Base-by-base conservation (phyloP, 1,140 invertebrate species). In the Arctopsyche grandis region DNA sequence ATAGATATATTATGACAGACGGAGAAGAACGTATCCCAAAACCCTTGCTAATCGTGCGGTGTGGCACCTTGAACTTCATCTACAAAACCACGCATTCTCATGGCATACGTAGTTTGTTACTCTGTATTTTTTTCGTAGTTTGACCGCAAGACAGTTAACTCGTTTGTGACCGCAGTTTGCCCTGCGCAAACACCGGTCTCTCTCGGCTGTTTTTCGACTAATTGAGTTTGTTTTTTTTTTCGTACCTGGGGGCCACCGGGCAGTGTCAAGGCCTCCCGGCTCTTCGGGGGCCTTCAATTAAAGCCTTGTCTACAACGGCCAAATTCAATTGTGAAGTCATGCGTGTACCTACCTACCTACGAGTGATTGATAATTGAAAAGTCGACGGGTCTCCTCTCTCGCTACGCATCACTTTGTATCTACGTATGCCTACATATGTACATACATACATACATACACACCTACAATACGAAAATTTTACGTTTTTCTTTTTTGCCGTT, bases 311-410 rank as follows among this genome's bases (percentile, higher is more conserved):
- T 52, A 52, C 48, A 52, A 70, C 69, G 69, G 69, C 38, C 58
- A 75, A 81, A 78, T 78, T 81, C 80, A 81, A 81, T 81, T 75
- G 80, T 48, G 70, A 81, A 78, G 76, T 78, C 80, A 81, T 81
- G 80, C 80, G 76, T 75, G 66, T 43, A 63, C 69, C 46, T 9
- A 19, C 52, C 46, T 69, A 46, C n/a, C 24, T 19, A n/a, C n/a
- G n/a, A n/a, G 56, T 76, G 76, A 78, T 81, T 78, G 80, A 78
- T 81, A 81, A 81, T 81, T 81, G 80, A 81, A 81, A 81, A 78
- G 60, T 78, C 58, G 48, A 66, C 52, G 43, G 66, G 60, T 80
- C 75, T 79, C 48, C 69, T 44, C 29, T 38, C 29, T 38, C 29
- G 7, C 3, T 38, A 38, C 7, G 29, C n/a, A n/a, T n/a, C n/a